Evolutionary conservation across 2,888 invertebrate species (phyloP).

Genomic region (Pinctada fucata): DNA sequence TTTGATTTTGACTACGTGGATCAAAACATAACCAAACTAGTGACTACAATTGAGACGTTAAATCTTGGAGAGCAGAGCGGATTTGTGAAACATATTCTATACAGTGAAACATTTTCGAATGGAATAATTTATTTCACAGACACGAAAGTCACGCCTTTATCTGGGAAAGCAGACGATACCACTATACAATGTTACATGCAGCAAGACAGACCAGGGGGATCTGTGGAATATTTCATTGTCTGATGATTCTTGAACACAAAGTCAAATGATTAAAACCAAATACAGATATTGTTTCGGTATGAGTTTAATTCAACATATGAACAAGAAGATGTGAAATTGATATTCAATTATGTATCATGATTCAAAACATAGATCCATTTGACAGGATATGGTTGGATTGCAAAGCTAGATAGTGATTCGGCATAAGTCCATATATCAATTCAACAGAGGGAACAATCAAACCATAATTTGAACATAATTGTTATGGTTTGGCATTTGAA

Average conservation of each 20-base stretch:
- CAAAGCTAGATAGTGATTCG: no score
- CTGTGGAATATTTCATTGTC: not conserved
- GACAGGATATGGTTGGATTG: no score
- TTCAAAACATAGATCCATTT: no score
- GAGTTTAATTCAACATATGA: no score
- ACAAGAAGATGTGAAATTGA: no score
- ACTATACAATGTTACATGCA: slow-evolving; percentile 9
- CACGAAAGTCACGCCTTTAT: not conserved
- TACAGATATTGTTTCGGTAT: no score
- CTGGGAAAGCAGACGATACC: not conserved
- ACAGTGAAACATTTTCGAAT: not conserved
- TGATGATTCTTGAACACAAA: not conserved
- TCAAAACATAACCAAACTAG: not conserved
- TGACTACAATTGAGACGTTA: not conserved
- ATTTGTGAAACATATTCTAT: not conserved
- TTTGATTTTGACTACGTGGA: not conserved
- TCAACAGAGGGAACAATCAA: no score
- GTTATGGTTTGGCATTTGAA: no score
- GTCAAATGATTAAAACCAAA: no score
- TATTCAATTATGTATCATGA: no score
- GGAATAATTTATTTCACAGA: not conserved
- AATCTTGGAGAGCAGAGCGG: not conserved
- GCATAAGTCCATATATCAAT: no score
- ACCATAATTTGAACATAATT: no score
- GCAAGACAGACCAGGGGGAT: slow-evolving; percentile 4